Conservation (phyloP, 2,797 vertebrate species). For the Atherinosoma microstoma region DNA sequence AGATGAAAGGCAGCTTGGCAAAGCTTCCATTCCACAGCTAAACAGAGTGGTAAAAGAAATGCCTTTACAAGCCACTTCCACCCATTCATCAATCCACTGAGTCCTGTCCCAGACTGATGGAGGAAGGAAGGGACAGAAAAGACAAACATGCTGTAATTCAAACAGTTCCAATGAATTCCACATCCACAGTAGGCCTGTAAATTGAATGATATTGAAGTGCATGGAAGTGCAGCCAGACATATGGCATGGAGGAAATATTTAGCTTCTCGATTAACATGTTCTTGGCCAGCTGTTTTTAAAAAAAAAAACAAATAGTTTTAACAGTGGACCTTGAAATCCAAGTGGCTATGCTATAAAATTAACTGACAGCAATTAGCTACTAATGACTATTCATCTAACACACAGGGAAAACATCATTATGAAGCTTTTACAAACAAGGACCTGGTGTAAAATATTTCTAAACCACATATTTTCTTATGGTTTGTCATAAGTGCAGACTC, state of each 20-base stretch:
- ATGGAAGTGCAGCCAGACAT: constrained; percentile 1
- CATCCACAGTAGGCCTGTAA: constrained; percentile 11
- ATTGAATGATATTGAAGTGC: constrained; percentile 34
- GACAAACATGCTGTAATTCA: constrained; percentile 61
- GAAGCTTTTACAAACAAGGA: constrained; percentile 57
- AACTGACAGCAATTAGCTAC: constrained; percentile 38
- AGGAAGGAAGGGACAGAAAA: constrained; percentile 57
- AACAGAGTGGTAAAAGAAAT: constrained; percentile 59
- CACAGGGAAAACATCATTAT: constrained; percentile 61
- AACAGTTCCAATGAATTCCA: constrained; percentile 41
- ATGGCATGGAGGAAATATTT: constrained; percentile 7
- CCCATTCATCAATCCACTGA: constrained; percentile 63
- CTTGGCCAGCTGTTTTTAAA: not conserved
- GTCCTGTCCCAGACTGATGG: constrained; percentile 57
- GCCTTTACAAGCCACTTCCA: constrained; percentile 49
- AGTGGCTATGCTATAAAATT: constrained; percentile 32
- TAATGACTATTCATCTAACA: constrained; percentile 63
- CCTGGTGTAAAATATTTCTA: constrained; percentile 37
- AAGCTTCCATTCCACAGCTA: constrained; percentile 36
- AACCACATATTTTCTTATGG: constrained; percentile 41
- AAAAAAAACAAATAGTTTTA: constrained; percentile 7
- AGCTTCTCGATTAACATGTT: not conserved
- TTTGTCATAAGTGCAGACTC: constrained; percentile 32
- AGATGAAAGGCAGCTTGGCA: constrained; percentile 58
- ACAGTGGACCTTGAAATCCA: constrained; percentile 45